phyloP scores from a whole-genome alignment of 2,888 invertebrate species.

The Altica lythri region DNA sequence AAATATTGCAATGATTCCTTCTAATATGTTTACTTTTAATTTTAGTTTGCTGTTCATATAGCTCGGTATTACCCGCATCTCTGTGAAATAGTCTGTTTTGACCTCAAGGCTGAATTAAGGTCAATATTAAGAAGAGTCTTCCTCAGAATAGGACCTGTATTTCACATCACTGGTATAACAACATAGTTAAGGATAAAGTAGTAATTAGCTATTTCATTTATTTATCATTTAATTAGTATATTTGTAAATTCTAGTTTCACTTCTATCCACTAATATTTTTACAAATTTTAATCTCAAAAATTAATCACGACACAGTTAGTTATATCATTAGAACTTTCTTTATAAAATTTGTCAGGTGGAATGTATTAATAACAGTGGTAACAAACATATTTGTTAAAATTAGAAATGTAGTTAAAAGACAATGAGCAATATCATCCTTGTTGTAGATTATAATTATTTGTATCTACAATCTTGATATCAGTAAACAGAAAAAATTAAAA shows the following conservation, averaged over 20 bases:
- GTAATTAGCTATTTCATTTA: slow-evolving; percentile 8
- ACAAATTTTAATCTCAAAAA: not conserved
- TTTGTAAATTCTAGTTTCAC: too few relatives aligned
- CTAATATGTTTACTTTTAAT: too few relatives aligned
- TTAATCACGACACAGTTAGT: not conserved
- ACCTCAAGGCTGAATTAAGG: slow-evolving; percentile 90
- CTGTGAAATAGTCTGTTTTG: slow-evolving; percentile 93
- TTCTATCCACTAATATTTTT: not conserved
- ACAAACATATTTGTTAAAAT: too few relatives aligned
- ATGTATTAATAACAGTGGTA: too few relatives aligned
- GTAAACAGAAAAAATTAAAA: too few relatives aligned
- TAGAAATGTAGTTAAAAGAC: too few relatives aligned
- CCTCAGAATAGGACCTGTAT: slow-evolving; percentile 88
- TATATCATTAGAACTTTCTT: too few relatives aligned
- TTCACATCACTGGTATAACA: slow-evolving; percentile 61
- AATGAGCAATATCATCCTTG: too few relatives aligned
- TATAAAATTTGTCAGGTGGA: too few relatives aligned
- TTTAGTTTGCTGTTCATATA: slow-evolving; percentile 92
- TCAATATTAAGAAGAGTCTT: slow-evolving; percentile 90
- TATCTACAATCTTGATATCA: too few relatives aligned
- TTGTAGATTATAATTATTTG: too few relatives aligned
- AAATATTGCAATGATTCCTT: too few relatives aligned
- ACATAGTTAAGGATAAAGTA: slow-evolving; percentile 33
- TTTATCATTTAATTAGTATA: slow-evolving; percentile 16
- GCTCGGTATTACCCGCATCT: slow-evolving; percentile 87